A percentile compares a stretch with the other conserved stretches of the same genome.
Conservation (phyloP, 1,140 invertebrate species). For the Diachasmimorpha longicaudata region DNA sequence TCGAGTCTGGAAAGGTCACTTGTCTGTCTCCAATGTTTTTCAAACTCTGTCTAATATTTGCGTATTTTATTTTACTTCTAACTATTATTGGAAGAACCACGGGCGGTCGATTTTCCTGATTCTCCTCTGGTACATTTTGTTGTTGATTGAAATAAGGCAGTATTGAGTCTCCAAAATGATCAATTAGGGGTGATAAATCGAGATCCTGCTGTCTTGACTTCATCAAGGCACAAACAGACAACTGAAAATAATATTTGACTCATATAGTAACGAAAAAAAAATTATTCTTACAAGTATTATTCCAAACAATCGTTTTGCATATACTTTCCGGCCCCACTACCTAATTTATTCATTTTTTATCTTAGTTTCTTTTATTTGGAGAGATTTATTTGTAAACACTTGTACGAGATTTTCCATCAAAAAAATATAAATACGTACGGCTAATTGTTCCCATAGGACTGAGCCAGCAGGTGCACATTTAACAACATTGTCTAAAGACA, state of each 20-base stretch:
- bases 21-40: conserved; percentile 48
- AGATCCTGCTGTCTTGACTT: conserved; percentile 48
- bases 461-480: conserved; percentile 45
- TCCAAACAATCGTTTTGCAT: too few relatives aligned
- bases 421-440: conserved; percentile 40
- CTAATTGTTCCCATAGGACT: conserved; percentile 53
- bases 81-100: conserved; percentile 53
- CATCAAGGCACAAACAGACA: conserved; percentile 50
- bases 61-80: conserved; percentile 57
- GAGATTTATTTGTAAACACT: too few relatives aligned
- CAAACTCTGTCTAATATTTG: conserved; percentile 41
- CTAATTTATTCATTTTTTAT: too few relatives aligned
- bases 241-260: conserved; percentile 35
- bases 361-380: too few relatives aligned
- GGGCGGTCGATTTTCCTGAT: conserved; percentile 28
- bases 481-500: conserved; percentile 50
- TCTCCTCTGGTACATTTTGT: conserved; percentile 25
- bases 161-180: conserved; percentile 58
- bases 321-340: too few relatives aligned
- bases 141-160: conserved; percentile 49
- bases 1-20: conserved; percentile 54
- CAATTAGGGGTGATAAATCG: conserved; percentile 43
- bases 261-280: background rate
- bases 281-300: too few relatives aligned
- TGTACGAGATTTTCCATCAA: conserved; percentile 31